Base-by-base conservation (phyloP, 2,797 vertebrate genomes). In the Poecilia velifera region DNA sequence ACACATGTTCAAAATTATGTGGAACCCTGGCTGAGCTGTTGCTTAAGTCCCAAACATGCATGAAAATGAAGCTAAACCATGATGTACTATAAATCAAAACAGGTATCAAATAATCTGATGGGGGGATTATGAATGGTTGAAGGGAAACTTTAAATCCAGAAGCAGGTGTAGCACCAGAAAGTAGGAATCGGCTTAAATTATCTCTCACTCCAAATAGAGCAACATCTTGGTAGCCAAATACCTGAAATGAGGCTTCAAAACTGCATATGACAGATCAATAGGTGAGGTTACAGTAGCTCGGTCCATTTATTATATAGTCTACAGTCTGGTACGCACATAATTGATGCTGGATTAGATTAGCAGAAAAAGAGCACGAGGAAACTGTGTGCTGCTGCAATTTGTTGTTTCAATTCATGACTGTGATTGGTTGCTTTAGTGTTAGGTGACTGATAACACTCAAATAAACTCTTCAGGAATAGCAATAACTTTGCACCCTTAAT, bases 361-460 rank as follows among this genome's bases (percentile, higher is more conserved):
- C 9, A 14, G 22, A 41, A 1, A 68, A 25, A 68, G 36, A 13
- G 39, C 36, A 34, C 7, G 1, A 3, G 36, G 18, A 43, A 68
- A 68, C 36, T 18, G 34, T 62, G 57, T 41, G 64, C 20, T 43
- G 7, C 64, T 68, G 36, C 18, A 39, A 43, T 41, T 25, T 68
- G 2, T 68, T 39, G 20, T 41, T 39, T 22, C 8, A 68, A 41
- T 41, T 41, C 22, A 41, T 68, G 64, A 68, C 64, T 41, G 36
- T 41, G 20, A 68, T 68, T 68, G 41, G 64, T 25, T 68, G 39
- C 9, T 41, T 68, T 41, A 41, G 64, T 70, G 66, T n/a, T 45
- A 6, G 10, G 64, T 68, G 64, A 68, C 64, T 41, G 64, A 68
- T 64, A 68, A 68, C 36, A 41, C 64, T 68, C 36, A 41, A 68